phyloP scores from a whole-genome alignment of 2,888 invertebrate genomes.

The Caenorhabditis sp. region DNA sequence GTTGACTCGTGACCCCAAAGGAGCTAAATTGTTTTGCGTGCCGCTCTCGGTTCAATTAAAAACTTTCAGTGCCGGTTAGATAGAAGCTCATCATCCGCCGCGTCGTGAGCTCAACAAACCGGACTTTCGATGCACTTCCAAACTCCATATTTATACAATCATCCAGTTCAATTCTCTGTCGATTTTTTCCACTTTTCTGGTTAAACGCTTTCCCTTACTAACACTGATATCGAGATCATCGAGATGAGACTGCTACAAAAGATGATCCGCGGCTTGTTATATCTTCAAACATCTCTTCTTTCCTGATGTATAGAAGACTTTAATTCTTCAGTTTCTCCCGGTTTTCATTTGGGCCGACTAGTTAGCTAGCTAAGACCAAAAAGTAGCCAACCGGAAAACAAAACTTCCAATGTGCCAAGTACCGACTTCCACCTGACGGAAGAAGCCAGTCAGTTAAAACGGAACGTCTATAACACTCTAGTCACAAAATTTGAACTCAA shows the following conservation, averaged over 20 bases:
- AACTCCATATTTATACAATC: background rate
- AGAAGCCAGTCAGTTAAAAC: background rate
- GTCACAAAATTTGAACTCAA: background rate
- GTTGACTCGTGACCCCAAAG: conserved; percentile 11
- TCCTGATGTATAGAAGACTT: background rate
- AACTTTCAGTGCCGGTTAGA: conserved; percentile 16
- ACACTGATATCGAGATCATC: background rate
- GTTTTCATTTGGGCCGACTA: no score
- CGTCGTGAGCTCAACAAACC: conserved; percentile 23
- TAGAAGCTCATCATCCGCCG: conserved; percentile 29
- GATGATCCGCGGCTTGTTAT: background rate
- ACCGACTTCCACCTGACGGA: background rate
- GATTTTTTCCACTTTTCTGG: background rate
- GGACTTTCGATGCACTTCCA: conserved; percentile 22
- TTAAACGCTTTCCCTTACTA: background rate
- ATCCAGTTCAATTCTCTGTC: background rate
- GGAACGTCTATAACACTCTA: conserved; percentile 5
- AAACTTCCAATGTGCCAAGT: background rate
- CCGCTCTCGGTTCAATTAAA: conserved; percentile 42
- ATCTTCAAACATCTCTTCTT: background rate
- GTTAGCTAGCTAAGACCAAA: background rate
- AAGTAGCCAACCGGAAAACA: background rate
- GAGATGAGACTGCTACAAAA: conserved; percentile 17
- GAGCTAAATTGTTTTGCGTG: conserved; percentile 3
- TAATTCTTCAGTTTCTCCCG: no score